Percentiles rank a stretch among this genome's conserved stretches.
Conservation (phyloP, 2,797 vertebrate genomes). For the Lepilemur ruficaudatus region DNA sequence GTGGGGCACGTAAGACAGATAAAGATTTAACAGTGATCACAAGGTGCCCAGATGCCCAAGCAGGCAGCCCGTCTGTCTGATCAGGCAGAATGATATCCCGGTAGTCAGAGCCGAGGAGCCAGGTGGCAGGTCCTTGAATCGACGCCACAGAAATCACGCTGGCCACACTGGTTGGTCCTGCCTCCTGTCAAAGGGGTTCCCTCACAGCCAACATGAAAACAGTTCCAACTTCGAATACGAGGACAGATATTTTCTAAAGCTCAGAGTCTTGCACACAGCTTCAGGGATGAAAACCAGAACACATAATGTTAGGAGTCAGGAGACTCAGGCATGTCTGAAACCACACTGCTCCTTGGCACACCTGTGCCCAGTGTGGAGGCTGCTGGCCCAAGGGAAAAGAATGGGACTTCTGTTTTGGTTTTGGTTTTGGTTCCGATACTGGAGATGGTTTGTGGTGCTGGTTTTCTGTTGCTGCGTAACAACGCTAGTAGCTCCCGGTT, state of each 20-base stretch:
- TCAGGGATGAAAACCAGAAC: background rate
- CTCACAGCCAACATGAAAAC: background rate
- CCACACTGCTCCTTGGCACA: too few species aligned
- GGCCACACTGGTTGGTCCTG: background rate
- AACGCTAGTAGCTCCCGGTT: background rate
- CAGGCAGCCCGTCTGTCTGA: background rate
- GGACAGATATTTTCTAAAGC: background rate
- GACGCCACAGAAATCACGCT: background rate
- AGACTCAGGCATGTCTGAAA: background rate
- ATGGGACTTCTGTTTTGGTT: too few species aligned
- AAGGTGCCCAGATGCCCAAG: background rate
- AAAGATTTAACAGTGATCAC: background rate
- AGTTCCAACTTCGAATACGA: background rate
- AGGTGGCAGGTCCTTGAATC: background rate
- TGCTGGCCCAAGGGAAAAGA: background rate
- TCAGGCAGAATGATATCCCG: background rate
- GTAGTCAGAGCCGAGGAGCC: background rate
- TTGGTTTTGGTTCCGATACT: too few species aligned
- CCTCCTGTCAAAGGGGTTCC: background rate
- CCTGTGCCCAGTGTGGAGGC: background rate
- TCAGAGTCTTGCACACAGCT: background rate
- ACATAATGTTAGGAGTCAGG: too few species aligned
- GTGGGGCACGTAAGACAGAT: background rate
- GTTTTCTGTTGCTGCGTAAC: background rate
- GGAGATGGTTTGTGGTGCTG: background rate